Conservation (phyloP, 1,140 invertebrate species). For the Battus philenor region DNA sequence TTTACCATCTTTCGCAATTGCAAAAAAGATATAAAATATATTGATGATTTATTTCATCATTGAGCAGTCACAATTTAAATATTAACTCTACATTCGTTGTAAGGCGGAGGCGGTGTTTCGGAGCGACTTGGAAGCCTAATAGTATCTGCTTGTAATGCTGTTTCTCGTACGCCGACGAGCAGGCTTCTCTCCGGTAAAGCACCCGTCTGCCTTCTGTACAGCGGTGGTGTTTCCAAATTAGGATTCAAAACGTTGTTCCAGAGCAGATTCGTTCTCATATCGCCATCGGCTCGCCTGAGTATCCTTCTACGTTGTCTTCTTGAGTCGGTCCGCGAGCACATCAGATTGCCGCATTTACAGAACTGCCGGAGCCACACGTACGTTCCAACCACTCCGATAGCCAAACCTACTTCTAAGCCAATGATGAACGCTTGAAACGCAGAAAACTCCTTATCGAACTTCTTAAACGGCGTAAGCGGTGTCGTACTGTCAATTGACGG, state of each 20-base stretch:
- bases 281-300: conserved; percentile 36
- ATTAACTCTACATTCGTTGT: conserved; percentile 48
- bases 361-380: conserved; percentile 61
- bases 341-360: conserved; percentile 45
- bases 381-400: conserved; percentile 57
- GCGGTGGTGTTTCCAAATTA: conserved; percentile 60
- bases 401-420: conserved; percentile 62
- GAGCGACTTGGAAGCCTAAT: conserved; percentile 31
- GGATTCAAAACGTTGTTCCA: conserved; percentile 52
- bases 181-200: conserved; percentile 41
- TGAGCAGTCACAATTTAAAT: conserved; percentile 18
- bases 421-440: conserved; percentile 60
- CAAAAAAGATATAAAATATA: too few relatives aligned
- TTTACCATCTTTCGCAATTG: too few relatives aligned
- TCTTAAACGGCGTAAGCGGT: conserved; percentile 48
- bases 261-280: conserved; percentile 56
- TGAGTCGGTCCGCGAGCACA: conserved; percentile 28
- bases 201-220: conserved; percentile 43
- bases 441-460: conserved; percentile 63
- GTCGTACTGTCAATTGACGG: conserved; percentile 18
- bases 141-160: conserved; percentile 33
- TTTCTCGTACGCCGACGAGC: conserved; percentile 25
- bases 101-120: conserved; percentile 69
- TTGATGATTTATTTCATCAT: too few relatives aligned
- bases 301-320: conserved; percentile 36